These are phyloP conservation scores for Varanus komodoensis DNA, from an alignment of 2,113 vertebrate genomes.

Conservation along the genomic window DNA sequence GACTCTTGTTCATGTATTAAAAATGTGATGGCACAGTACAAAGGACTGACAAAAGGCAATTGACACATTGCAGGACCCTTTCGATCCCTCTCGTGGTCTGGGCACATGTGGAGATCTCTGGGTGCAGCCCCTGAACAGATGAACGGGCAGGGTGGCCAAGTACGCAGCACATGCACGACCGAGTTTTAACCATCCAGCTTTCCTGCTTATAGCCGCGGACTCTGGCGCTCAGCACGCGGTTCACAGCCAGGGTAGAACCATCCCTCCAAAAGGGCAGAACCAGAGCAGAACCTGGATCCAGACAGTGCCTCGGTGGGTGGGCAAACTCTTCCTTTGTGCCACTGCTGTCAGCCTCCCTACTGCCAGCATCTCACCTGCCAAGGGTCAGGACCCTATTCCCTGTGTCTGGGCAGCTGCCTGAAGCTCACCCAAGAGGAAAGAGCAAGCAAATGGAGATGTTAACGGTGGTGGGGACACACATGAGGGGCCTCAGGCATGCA, in stretches of 20 bases:
- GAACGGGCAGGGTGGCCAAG: too few species aligned
- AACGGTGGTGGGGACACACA: neutral
- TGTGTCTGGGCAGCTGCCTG: neutral
- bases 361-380: neutral
- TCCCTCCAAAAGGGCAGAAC: neutral
- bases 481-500: too few species aligned
- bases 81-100: neutral
- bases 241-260: neutral
- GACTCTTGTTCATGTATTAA: conserved; percentile 64
- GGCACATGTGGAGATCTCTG: neutral
- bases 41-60: conserved; percentile 29
- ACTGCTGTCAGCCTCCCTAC: neutral
- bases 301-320: too few species aligned
- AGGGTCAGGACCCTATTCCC: neutral
- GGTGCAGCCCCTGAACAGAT: neutral
- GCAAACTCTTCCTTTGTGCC: neutral
- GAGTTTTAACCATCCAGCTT: neutral
- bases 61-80: neutral
- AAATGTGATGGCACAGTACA: conserved; percentile 30
- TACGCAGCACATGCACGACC: too few species aligned
- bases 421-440: neutral
- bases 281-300: neutral
- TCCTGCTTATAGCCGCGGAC: neutral
- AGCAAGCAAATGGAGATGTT: neutral
- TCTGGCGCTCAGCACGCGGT: neutral